These are phyloP conservation scores for Melipona bicolor DNA, from an alignment of 2,888 invertebrate genomes.

Conservation along the genomic window DNA sequence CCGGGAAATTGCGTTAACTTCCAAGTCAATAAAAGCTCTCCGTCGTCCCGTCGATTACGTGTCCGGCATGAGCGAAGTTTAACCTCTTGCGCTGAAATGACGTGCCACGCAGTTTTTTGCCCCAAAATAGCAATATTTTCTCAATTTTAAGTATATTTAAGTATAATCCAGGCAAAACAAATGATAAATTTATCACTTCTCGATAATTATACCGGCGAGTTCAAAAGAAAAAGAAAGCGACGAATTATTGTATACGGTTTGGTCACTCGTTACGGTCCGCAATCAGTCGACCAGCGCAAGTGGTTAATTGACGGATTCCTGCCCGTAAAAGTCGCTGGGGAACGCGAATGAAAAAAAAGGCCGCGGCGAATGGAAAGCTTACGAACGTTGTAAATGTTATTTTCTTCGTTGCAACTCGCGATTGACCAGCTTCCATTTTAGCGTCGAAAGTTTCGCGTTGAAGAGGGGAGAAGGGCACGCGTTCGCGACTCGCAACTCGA, in stretches of 20 bases:
- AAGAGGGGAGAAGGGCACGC: too few relatives aligned
- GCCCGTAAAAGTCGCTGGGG: neutral
- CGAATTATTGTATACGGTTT: too few relatives aligned
- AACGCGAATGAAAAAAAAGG: neutral
- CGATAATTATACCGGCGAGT: too few relatives aligned
- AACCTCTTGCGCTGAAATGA: neutral
- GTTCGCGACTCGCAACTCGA: neutral
- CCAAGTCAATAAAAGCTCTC: constrained; percentile 39
- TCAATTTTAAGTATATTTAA: too few relatives aligned
- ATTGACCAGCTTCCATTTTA: neutral
- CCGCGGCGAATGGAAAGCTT: too few relatives aligned
- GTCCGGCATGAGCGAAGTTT: constrained; percentile 22
- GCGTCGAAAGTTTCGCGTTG: neutral
- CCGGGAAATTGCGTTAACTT: constrained; percentile 41
- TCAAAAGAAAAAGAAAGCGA: too few relatives aligned
- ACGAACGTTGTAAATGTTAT: too few relatives aligned
- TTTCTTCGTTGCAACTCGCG: neutral
- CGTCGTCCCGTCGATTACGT: constrained; percentile 12
- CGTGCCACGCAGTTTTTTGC: too few relatives aligned
- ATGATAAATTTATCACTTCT: too few relatives aligned
- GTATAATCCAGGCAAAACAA: too few relatives aligned
- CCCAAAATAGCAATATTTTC: too few relatives aligned
- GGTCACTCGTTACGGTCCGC: too few relatives aligned
- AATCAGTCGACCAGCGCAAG: neutral
- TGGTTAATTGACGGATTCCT: constrained; percentile 8